A percentile compares a stretch with the other conserved stretches of the same genome.
phyloP scores from a whole-genome alignment of 2,797 vertebrate species.

The Megaceryle alcyon region DNA sequence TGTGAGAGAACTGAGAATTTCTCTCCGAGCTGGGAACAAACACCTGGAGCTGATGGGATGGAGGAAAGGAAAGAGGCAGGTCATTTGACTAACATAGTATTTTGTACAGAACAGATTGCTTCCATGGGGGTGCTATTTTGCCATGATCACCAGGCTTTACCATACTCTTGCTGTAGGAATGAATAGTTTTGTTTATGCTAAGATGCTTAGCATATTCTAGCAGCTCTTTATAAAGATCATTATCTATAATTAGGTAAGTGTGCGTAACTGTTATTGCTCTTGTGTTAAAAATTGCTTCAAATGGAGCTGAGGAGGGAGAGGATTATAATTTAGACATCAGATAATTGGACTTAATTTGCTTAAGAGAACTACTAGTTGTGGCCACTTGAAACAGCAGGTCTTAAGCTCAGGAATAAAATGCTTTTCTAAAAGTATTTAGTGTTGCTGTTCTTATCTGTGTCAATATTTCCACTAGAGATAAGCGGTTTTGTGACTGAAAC shows the following conservation, averaged over 20 bases:
- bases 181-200: constrained; percentile 57
- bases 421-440: constrained; percentile 38
- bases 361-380: constrained; percentile 35
- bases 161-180: constrained; percentile 17
- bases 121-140: background rate
- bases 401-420: constrained; percentile 25
- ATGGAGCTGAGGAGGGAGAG: constrained; percentile 38
- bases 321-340: constrained; percentile 55
- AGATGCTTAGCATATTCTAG: constrained; percentile 62
- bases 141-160: background rate
- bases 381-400: constrained; percentile 31
- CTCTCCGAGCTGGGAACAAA: background rate
- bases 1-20: background rate
- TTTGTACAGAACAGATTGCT: background rate
- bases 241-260: constrained; percentile 65
- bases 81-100: background rate
- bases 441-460: constrained; percentile 7
- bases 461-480: constrained; percentile 47
- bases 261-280: constrained; percentile 62
- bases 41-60: background rate
- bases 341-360: constrained; percentile 53
- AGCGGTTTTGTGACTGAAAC: constrained; percentile 33
- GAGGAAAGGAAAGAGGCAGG: background rate
- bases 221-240: constrained; percentile 65
- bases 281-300: constrained; percentile 61